phyloP scores from a whole-genome alignment of 2,113 vertebrate species.

The Drymodes brunneopygia region DNA sequence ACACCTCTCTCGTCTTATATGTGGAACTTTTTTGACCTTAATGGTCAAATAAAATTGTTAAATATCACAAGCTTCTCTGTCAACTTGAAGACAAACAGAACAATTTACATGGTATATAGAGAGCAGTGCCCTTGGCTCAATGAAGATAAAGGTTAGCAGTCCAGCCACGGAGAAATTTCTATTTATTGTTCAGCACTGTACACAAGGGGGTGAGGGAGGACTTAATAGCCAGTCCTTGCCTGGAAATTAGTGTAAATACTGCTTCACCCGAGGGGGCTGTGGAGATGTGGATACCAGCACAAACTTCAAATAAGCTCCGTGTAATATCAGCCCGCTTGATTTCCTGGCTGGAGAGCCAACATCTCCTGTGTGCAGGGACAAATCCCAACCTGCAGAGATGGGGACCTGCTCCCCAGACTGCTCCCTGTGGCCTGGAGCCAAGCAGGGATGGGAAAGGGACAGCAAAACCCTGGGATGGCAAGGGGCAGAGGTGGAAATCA shows the following conservation, averaged over 20 bases:
- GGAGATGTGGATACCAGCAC: constrained; percentile 5
- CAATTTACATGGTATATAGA: constrained; percentile 64
- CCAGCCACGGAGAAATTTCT: constrained; percentile 57
- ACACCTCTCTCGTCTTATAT: constrained; percentile 2
- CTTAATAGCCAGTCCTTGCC: constrained; percentile 59
- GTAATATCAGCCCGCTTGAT: not conserved
- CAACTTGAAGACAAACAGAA: constrained; percentile 61
- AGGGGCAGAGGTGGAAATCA: not conserved
- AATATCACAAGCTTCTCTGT: constrained; percentile 65
- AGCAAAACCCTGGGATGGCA: not conserved
- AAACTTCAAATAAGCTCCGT: not conserved
- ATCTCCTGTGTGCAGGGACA: not conserved
- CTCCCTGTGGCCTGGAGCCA: not conserved
- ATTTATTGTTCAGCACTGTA: constrained; percentile 61
- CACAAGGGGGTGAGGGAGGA: constrained; percentile 52
- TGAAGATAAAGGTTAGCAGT: constrained; percentile 68
- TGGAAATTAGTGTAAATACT: constrained; percentile 65
- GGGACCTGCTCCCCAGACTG: not conserved
- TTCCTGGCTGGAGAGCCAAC: not conserved
- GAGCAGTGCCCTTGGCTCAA: constrained; percentile 38
- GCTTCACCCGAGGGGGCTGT: not conserved
- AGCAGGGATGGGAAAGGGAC: not conserved
- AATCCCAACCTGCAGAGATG: not conserved
- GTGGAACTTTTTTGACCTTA: constrained; percentile 59
- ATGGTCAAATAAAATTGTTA: constrained; percentile 68